These are phyloP conservation scores for Sebastes taczanowskii DNA, from an alignment of 2,797 vertebrate genomes.

Conservation along the genomic window DNA sequence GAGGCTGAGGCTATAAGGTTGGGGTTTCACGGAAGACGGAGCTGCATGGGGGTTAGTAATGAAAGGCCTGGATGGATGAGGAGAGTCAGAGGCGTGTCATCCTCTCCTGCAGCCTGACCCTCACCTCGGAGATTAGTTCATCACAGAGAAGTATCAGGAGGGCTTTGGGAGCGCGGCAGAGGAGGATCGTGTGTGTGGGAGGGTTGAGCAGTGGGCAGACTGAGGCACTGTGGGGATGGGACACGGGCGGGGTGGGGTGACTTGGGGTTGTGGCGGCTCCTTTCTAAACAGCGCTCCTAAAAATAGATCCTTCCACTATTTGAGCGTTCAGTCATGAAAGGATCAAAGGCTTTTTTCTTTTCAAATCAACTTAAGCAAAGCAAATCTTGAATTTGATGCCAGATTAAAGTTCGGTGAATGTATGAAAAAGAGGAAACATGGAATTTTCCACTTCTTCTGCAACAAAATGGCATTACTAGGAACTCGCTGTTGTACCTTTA, in stretches of 20 bases:
- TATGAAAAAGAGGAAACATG: slow-evolving; percentile 2
- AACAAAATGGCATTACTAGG: not conserved
- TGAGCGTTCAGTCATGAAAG: slow-evolving; percentile 37
- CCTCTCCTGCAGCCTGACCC: slow-evolving; percentile 70
- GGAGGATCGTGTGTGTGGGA: slow-evolving; percentile 12
- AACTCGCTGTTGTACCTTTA: slow-evolving; percentile 9
- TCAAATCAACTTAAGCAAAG: slow-evolving; percentile 44
- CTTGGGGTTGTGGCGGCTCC: slow-evolving; percentile 56
- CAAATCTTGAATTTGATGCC: slow-evolving; percentile 46
- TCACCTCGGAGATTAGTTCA: slow-evolving; percentile 70
- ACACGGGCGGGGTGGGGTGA: slow-evolving; percentile 53
- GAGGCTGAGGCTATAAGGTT: slow-evolving; percentile 54
- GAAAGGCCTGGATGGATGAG: slow-evolving; percentile 79
- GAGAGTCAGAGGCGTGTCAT: slow-evolving; percentile 78
- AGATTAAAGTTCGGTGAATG: slow-evolving; percentile 32
- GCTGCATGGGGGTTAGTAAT: slow-evolving; percentile 72
- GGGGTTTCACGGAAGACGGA: slow-evolving; percentile 69
- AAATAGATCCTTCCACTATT: slow-evolving; percentile 61
- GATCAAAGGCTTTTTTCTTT: slow-evolving; percentile 41
- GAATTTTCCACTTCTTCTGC: slow-evolving; percentile 43
- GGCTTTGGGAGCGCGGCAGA: slow-evolving; percentile 20
- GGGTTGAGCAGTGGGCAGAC: slow-evolving; percentile 32
- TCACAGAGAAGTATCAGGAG: slow-evolving; percentile 49
- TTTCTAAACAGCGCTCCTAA: slow-evolving; percentile 66
- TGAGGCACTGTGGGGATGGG: slow-evolving; percentile 36